phyloP scores from a whole-genome alignment of 2,888 invertebrate species.

The Entomobrya proxima region DNA sequence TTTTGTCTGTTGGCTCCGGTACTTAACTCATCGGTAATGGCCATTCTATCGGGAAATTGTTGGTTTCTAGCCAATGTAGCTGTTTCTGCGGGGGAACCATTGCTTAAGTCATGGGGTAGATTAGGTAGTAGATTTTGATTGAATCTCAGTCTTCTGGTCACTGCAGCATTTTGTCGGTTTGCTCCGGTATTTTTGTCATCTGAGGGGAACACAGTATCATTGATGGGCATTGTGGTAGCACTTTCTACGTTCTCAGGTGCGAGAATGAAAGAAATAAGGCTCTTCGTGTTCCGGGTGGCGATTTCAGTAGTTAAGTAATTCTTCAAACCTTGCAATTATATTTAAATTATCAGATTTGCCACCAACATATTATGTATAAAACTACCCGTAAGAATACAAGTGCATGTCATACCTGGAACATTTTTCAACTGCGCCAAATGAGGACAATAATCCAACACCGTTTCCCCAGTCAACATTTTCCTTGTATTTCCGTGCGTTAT shows the following conservation, averaged over 20 bases:
- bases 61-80: no score
- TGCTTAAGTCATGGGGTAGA: no score
- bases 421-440: constrained; percentile 48
- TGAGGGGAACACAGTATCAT: not conserved
- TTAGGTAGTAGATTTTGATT: no score
- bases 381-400: not conserved
- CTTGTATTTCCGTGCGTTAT: constrained; percentile 48
- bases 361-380: not conserved
- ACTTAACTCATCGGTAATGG: no score
- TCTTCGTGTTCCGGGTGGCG: constrained; percentile 22
- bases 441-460: constrained; percentile 54
- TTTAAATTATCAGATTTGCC: not conserved
- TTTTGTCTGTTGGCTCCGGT: no score
- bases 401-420: constrained; percentile 39
- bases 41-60: no score
- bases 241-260: constrained; percentile 23
- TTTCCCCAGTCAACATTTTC: constrained; percentile 32
- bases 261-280: constrained; percentile 51
- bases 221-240: not conserved
- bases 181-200: constrained; percentile 9
- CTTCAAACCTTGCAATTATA: constrained; percentile 15
- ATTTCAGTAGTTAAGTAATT: constrained; percentile 52
- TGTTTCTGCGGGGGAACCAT: no score
- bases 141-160: no score
- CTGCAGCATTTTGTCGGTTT: no score